Base-by-base conservation (phyloP, 2,113 vertebrate genomes). In the Dryoscopus gambensis region DNA sequence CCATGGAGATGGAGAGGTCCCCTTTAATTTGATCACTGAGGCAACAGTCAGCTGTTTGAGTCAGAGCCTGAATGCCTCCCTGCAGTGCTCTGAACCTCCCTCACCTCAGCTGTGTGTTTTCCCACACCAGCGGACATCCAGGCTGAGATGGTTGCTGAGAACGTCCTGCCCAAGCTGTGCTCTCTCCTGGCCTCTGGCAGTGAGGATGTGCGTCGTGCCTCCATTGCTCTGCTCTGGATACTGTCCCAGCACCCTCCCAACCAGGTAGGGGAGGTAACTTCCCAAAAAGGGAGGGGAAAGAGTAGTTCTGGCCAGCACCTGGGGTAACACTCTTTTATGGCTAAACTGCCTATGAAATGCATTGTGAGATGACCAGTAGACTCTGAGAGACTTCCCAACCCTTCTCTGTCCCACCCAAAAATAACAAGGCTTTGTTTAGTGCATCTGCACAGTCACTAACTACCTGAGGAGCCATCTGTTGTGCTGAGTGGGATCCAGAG, bases 211-310 rank as follows among this genome's bases (percentile, higher is more conserved):
- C 87, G 96, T 27, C 96, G 63, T 23, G 97, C 98, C 17, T 97
- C 98, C 23, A 22, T 98, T 4, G 93, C 94, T 7, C 95, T 98
- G 46, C 97, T 98, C 92, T 98, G 97, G 86, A 89, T 96, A 11
- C 92, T 98, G 81, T 97, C 98, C 15, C 96, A 98, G 83, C 96
- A 98, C 63, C 90, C 97, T 0, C 95, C 79, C 73, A 98, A 98
- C 84, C 96, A 97, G 93, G 98, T 98, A 98, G 17, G 97, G 42
- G 16, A 89, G 46, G 21, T 68, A 5, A 8, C 56, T 84, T 79
- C 59, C 47, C 22, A n/a, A 52, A 63, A 42, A 11, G 11, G 16
- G 42, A 75, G 20, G 19, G 13, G 39, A 52, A 40, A 15, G 25
- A 62, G 11, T 39, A 44, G 11, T 39, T 86, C 35, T 90, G 42